phyloP scores from a whole-genome alignment of 2,888 invertebrate species.

The Tanypteryx hageni region DNA sequence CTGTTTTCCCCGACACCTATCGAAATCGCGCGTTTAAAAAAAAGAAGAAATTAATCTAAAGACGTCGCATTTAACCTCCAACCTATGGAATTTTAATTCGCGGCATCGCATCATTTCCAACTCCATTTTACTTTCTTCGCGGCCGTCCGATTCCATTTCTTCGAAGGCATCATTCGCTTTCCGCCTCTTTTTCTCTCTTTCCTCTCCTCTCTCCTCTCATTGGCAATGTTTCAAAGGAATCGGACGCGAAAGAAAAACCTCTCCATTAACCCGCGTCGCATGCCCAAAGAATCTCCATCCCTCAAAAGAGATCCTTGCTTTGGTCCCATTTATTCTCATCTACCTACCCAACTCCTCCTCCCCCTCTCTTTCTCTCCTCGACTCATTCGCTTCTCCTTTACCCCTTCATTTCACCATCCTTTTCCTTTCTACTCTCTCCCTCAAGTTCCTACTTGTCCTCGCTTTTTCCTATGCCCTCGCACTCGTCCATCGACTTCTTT shows the following conservation, averaged over 20 bases:
- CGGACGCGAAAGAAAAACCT: slow-evolving; percentile 8
- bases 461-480: not conserved
- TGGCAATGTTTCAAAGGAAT: slow-evolving; percentile 16
- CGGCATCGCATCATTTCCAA: too few relatives aligned
- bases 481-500: not conserved
- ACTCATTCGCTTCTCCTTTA: not conserved
- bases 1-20: too few relatives aligned
- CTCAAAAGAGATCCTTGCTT: slow-evolving; percentile 28
- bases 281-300: slow-evolving; percentile 11
- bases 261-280: slow-evolving; percentile 23
- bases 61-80: too few relatives aligned
- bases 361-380: not conserved
- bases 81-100: too few relatives aligned
- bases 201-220: not conserved
- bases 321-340: slow-evolving; percentile 11
- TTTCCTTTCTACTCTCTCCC: not conserved
- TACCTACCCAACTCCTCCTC: not conserved
- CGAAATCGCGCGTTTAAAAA: too few relatives aligned
- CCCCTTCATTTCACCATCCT: not conserved
- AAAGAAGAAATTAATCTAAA: too few relatives aligned
- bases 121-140: too few relatives aligned
- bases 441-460: not conserved
- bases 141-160: not conserved
- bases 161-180: not conserved
- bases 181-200: not conserved